Evolutionary conservation across 2,888 invertebrate genomes (phyloP).

Genomic region (Dryadula phaetusa): DNA sequence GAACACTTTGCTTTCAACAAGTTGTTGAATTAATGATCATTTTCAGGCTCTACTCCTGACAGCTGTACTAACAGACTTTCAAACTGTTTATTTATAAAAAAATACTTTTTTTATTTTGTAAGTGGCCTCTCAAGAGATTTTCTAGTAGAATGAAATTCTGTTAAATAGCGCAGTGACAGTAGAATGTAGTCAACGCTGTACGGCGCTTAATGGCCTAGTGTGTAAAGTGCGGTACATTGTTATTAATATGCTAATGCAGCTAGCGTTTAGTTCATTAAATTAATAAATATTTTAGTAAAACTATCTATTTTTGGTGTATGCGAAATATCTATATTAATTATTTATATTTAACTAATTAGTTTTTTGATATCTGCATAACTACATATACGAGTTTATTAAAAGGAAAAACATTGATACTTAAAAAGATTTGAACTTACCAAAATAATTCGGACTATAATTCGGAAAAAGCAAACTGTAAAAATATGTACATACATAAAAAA

Average conservation of each 20-base stretch:
- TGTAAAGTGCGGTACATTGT: conserved; percentile 23
- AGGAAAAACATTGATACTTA: too few species aligned
- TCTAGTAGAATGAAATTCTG: conserved; percentile 14
- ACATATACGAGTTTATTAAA: too few species aligned
- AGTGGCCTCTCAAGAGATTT: conserved; percentile 19
- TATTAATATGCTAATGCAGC: conserved; percentile 22
- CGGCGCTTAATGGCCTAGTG: conserved; percentile 9
- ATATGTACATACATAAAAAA: too few species aligned
- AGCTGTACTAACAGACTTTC: conserved; percentile 30
- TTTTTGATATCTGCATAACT: too few species aligned
- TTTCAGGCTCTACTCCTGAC: conserved; percentile 34
- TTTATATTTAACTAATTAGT: too few species aligned
- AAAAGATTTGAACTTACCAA: too few species aligned
- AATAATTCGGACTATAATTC: too few species aligned
- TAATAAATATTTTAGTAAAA: conserved; percentile 5
- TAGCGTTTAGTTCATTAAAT: conserved; percentile 21
- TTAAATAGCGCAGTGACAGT: not conserved
- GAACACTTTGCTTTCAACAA: conserved; percentile 44
- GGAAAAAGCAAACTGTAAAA: too few species aligned
- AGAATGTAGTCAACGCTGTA: conserved; percentile 15
- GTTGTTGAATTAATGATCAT: conserved; percentile 47
- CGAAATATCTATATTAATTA: not conserved
- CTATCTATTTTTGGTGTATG: not conserved
- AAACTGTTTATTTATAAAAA: conserved; percentile 18
- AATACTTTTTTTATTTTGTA: conserved; percentile 12